These are phyloP conservation scores for Serrognathus titanus DNA, from an alignment of 2,888 invertebrate genomes.

Conservation along the genomic window DNA sequence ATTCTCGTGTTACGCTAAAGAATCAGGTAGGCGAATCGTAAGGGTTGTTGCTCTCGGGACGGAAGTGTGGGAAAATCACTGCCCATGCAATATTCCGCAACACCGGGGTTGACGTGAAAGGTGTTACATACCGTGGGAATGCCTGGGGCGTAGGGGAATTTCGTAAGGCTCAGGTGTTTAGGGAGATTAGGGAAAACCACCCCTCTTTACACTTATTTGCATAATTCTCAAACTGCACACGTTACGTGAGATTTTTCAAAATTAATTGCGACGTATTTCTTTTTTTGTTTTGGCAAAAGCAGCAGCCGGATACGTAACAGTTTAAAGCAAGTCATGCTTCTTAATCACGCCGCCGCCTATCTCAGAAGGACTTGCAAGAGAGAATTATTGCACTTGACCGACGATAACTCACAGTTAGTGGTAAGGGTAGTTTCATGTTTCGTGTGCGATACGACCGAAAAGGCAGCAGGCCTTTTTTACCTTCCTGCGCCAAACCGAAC, in stretches of 20 bases:
- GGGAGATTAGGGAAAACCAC: neutral
- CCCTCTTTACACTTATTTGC: neutral
- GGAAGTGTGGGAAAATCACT: constrained; percentile 16
- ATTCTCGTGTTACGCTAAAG: neutral
- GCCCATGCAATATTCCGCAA: constrained; percentile 14
- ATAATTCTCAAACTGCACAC: neutral
- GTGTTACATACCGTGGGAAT: constrained; percentile 21
- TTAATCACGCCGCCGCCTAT: too few species aligned
- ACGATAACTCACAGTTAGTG: too few species aligned
- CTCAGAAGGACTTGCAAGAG: too few species aligned
- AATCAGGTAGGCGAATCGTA: neutral
- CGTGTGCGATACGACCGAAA: too few species aligned
- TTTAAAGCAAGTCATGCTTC: too few species aligned
- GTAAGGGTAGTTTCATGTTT: too few species aligned
- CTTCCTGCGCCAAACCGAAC: too few species aligned
- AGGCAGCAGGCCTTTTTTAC: too few species aligned
- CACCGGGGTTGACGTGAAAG: constrained; percentile 13
- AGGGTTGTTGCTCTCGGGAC: neutral
- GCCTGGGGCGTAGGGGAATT: constrained; percentile 8
- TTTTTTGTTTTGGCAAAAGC: neutral
- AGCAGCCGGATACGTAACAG: neutral
- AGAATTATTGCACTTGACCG: too few species aligned
- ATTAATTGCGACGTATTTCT: neutral
- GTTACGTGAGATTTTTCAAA: neutral
- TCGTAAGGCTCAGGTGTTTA: constrained; percentile 14